phyloP scores from a whole-genome alignment of 2,888 invertebrate genomes.

The Chrysolina haemoptera region DNA sequence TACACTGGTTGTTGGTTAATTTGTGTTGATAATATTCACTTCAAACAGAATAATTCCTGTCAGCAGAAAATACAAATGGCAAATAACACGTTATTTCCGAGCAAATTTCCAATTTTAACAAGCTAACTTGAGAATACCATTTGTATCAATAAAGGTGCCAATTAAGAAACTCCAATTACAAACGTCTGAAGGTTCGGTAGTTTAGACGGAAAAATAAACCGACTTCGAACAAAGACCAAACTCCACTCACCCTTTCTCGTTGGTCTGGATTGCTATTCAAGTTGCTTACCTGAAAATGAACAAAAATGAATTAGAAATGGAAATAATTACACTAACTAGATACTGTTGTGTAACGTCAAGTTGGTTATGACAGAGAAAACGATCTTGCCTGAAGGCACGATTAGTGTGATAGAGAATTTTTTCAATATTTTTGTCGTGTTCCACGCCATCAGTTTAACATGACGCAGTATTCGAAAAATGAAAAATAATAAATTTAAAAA shows the following conservation, averaged over 20 bases:
- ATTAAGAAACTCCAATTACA: constrained; percentile 18
- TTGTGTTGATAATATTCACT: too few relatives aligned
- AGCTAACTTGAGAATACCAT: constrained; percentile 1
- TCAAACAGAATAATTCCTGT: background rate
- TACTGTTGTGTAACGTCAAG: background rate
- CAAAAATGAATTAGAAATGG: background rate
- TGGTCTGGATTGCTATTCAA: background rate
- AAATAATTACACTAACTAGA: background rate
- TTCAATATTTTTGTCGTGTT: too few relatives aligned
- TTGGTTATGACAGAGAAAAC: background rate
- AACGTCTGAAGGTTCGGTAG: background rate
- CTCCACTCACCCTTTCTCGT: background rate
- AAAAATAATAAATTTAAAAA: too few relatives aligned
- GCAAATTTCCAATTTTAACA: constrained; percentile 17
- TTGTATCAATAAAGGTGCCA: constrained; percentile 1
- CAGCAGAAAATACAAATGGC: background rate
- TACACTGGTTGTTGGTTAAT: too few relatives aligned
- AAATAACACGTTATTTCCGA: constrained; percentile 16
- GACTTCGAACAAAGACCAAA: constrained; percentile 7
- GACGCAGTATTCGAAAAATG: too few relatives aligned
- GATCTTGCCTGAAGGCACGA: background rate
- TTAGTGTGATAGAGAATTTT: too few relatives aligned
- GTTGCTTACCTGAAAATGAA: constrained; percentile 11
- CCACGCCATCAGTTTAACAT: too few relatives aligned
- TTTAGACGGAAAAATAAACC: background rate